A percentile compares a stretch with the other conserved stretches of the same genome.
Evolutionary conservation across 37 sponge, comb jelly and placozoan species (phyloP).

Genomic region (Oopsacas minuta): DNA sequence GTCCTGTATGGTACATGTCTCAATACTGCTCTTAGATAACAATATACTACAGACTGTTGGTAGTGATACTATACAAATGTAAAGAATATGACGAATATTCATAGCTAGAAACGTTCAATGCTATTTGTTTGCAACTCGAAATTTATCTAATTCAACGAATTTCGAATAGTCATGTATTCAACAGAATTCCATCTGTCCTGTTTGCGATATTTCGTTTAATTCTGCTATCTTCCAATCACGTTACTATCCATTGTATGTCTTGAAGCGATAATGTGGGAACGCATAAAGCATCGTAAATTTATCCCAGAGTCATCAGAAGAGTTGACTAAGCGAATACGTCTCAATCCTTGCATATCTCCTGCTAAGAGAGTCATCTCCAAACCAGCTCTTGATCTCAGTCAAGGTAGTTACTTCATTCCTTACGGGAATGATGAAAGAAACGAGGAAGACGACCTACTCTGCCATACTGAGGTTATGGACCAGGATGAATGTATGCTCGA

Average conservation of each 20-base stretch:
- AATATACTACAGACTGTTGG: neutral
- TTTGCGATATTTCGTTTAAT: neutral
- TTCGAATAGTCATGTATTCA: neutral
- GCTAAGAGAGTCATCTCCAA: neutral
- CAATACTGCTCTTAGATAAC: neutral
- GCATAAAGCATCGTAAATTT: slow-evolving; percentile 2
- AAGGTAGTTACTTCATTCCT: neutral
- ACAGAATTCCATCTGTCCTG: neutral
- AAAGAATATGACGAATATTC: neutral
- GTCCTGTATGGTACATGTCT: slow-evolving; percentile 11
- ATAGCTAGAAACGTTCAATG: neutral
- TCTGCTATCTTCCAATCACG: neutral
- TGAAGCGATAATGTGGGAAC: neutral
- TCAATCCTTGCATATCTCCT: neutral
- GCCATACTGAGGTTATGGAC: slow-evolving; percentile 33
- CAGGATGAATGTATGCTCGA: slow-evolving; percentile 22
- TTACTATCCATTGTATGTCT: neutral
- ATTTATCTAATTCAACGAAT: neutral
- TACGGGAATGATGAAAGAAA: neutral
- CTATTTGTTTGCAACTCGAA: neutral
- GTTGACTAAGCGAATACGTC: neutral
- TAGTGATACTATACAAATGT: neutral
- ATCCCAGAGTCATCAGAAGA: slow-evolving; percentile 4
- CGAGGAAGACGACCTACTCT: neutral
- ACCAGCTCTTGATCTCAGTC: neutral